Base-by-base conservation (phyloP, 23 tunicate species). In the Clavelina lepadiformis region DNA sequence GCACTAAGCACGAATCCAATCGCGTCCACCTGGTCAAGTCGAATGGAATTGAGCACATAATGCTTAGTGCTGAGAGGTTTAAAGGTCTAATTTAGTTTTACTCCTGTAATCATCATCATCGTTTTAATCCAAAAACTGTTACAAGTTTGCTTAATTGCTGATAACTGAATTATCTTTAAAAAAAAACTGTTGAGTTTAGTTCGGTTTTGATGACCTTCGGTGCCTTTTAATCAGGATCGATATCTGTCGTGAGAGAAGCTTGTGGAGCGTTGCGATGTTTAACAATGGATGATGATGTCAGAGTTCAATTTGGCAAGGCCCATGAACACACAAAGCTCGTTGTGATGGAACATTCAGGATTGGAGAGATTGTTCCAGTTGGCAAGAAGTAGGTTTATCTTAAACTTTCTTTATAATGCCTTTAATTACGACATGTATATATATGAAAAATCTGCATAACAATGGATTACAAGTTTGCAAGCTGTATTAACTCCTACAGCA, bases 261-360 rank as follows among this genome's bases (percentile, higher is more conserved):
- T 86, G 95, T 61, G 72, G 80, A 1, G 79, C 69, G 26, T 33
- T 86, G 34, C 58, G 95, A 18, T 32, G 68, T 5, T 44, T 86
- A 24, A 79, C 95, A 2, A 27, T 86, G 34, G 95, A 86, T 36
- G 95, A 86, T 34, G 95, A 86, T 59, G 81, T 86, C 28, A 55
- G 95, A 35, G 95, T 86, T 20, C 80, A 57, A 29, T 86, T 78
- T 50, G 95, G 95, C 2, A 77, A 86, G 21, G 81, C 85, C 19
- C 95, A 86, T 38, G 95, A 86, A 19, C 86, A 86, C 33, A 62
- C 85, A n/a, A 86, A 86, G 36, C 46, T 57, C 20, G 73, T 86
- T 35, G 95, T 86, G 25, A 73, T 61, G 5, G 86, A 73, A 30
- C 93, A 76, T 26, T 20, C 65, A 21, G 95, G 95, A 8, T 51